A percentile compares a stretch with the other conserved stretches of the same genome.
Conservation (phyloP, 2,888 invertebrate genomes). For the Unio delphinus region DNA sequence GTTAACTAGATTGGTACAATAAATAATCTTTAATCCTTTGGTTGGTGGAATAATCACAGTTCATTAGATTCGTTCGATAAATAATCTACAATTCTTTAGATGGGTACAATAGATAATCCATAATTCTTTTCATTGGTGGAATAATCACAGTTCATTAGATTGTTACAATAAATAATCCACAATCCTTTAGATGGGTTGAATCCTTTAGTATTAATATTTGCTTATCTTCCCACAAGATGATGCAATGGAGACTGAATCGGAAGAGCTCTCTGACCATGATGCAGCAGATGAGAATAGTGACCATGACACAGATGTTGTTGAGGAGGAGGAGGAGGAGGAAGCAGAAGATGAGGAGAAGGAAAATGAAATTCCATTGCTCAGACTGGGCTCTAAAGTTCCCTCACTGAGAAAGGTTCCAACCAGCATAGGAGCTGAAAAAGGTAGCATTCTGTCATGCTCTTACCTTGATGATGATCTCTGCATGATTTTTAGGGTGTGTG, state of each 20-base stretch:
- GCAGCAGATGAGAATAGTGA: conserved; percentile 26
- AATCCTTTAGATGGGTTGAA: too few species aligned
- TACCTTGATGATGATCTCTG: not conserved
- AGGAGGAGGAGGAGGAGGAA: conserved; percentile 36
- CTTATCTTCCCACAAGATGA: too few species aligned
- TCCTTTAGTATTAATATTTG: too few species aligned
- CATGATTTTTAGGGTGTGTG: not conserved
- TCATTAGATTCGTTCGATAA: too few species aligned
- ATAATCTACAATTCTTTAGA: too few species aligned
- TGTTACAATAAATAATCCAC: too few species aligned
- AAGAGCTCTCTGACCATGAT: conserved; percentile 6
- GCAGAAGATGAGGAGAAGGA: conserved; percentile 19
- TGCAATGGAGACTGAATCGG: not conserved
- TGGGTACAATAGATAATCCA: too few species aligned
- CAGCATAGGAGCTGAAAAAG: conserved; percentile 5
- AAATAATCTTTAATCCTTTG: too few species aligned
- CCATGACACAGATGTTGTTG: conserved; percentile 40
- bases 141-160: too few species aligned
- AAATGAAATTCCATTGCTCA: conserved; percentile 32
- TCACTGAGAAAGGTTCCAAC: conserved; percentile 26
- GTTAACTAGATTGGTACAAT: too few species aligned
- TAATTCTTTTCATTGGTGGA: too few species aligned
- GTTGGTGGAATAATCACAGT: too few species aligned
- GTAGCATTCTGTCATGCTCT: not conserved
- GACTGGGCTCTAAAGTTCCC: conserved; percentile 36